Evolutionary conservation across 2,797 vertebrate species (phyloP).

Genomic region (Phrynocephalus vlangalii): DNA sequence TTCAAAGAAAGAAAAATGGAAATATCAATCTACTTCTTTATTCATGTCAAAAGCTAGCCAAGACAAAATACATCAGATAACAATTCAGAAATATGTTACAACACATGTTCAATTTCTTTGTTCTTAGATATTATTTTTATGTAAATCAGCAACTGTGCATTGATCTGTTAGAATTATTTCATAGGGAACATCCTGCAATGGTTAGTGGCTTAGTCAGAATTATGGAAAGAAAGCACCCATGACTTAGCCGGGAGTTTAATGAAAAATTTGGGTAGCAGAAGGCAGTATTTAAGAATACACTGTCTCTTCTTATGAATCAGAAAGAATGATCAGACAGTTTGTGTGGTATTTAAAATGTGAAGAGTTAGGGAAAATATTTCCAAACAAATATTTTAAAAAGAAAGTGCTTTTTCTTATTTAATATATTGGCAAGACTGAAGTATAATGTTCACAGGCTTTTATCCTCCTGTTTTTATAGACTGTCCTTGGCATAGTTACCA

Average conservation of each 20-base stretch:
- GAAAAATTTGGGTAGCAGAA: slow-evolving; percentile 79
- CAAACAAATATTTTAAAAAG: slow-evolving; percentile 8
- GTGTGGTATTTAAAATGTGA: slow-evolving; percentile 41
- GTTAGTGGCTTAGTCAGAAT: slow-evolving; percentile 65
- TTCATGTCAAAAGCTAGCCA: background rate
- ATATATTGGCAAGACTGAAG: background rate
- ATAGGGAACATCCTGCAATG: slow-evolving; percentile 63
- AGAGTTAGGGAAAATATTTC: background rate
- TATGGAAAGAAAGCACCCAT: slow-evolving; percentile 54
- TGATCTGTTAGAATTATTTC: slow-evolving; percentile 64
- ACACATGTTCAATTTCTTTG: slow-evolving; percentile 23
- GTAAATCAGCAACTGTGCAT: slow-evolving; percentile 60
- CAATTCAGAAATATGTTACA: slow-evolving; percentile 44
- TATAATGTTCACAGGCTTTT: background rate
- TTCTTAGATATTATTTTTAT: slow-evolving; percentile 41
- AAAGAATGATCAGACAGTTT: slow-evolving; percentile 48
- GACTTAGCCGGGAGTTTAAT: slow-evolving; percentile 65
- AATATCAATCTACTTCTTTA: background rate
- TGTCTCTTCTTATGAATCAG: slow-evolving; percentile 74
- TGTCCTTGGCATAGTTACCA: background rate
- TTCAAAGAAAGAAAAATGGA: background rate
- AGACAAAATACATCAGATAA: background rate
- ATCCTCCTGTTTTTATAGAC: slow-evolving; percentile 27
- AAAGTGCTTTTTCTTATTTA: slow-evolving; percentile 4
- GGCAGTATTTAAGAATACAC: slow-evolving; percentile 67